Conservation (phyloP, 2,797 vertebrate genomes). For the Chrosomus eos region DNA sequence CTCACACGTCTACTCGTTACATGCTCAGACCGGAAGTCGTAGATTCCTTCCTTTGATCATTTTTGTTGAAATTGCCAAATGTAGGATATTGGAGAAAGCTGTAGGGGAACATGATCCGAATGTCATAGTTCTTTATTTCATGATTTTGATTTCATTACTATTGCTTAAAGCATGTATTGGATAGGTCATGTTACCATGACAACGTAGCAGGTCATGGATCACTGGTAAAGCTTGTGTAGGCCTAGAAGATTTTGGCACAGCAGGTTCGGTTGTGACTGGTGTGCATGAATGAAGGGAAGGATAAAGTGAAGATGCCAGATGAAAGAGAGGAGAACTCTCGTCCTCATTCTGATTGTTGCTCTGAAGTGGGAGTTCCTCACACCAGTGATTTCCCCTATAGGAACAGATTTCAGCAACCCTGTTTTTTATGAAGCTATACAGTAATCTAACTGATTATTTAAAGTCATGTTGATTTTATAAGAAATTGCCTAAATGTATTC, state of each 20-base stretch:
- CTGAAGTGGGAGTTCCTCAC: neutral
- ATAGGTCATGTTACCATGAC: neutral
- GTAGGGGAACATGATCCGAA: neutral
- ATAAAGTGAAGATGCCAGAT: neutral
- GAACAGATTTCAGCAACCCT: neutral
- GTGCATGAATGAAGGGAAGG: neutral
- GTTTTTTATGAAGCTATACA: neutral
- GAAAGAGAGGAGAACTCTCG: neutral
- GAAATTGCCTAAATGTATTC: neutral
- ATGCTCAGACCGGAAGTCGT: no score
- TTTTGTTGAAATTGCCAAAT: neutral
- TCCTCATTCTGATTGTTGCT: neutral
- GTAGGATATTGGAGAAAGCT: neutral
- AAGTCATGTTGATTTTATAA: neutral
- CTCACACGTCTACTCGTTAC: no score
- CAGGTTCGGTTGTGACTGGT: neutral
- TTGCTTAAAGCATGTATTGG: neutral
- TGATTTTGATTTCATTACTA: neutral
- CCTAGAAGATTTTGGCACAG: neutral
- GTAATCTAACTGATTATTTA: neutral
- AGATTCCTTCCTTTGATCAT: neutral
- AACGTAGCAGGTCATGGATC: neutral
- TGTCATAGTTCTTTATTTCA: neutral
- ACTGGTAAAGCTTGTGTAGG: neutral
- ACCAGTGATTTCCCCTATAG: neutral